Conservation (phyloP, 2,113 vertebrate species). For the Notarius quadriscutis region DNA sequence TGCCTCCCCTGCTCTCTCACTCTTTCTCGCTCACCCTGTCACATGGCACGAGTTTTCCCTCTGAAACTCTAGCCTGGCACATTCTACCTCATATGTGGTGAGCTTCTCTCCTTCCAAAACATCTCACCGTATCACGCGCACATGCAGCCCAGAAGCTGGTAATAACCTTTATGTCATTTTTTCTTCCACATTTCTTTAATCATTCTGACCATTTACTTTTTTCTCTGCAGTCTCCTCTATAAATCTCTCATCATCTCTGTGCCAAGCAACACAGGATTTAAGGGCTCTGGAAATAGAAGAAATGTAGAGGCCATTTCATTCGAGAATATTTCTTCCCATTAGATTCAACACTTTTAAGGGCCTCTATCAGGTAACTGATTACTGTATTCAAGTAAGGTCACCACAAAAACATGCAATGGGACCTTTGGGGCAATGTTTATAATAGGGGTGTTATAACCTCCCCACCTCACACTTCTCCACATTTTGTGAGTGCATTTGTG, state of each 20-base stretch:
- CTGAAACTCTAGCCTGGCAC: slow-evolving; percentile 60
- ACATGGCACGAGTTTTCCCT: slow-evolving; percentile 49
- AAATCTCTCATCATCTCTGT: neutral
- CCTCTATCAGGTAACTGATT: neutral
- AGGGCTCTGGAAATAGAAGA: neutral
- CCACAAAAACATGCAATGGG: neutral
- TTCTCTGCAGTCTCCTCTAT: neutral
- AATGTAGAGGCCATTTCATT: neutral
- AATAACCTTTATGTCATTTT: slow-evolving; percentile 7
- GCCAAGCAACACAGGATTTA: slow-evolving; percentile 5
- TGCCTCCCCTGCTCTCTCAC: slow-evolving; percentile 46
- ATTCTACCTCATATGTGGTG: slow-evolving; percentile 55
- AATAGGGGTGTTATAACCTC: neutral
- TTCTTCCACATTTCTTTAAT: neutral
- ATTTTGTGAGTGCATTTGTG: neutral
- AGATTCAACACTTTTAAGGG: slow-evolving; percentile 5
- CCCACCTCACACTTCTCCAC: neutral
- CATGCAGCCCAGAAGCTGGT: neutral
- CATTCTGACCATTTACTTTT: neutral
- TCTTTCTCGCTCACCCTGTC: slow-evolving; percentile 29
- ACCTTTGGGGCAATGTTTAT: neutral
- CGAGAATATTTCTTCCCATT: neutral
- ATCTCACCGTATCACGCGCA: slow-evolving; percentile 31
- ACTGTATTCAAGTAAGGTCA: neutral
- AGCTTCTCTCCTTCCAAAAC: slow-evolving; percentile 54